A percentile compares a stretch with the other conserved stretches of the same genome.
These are phyloP conservation scores for Platyura marginata DNA, from an alignment of 1,140 invertebrate species.

Conservation along the genomic window DNA sequence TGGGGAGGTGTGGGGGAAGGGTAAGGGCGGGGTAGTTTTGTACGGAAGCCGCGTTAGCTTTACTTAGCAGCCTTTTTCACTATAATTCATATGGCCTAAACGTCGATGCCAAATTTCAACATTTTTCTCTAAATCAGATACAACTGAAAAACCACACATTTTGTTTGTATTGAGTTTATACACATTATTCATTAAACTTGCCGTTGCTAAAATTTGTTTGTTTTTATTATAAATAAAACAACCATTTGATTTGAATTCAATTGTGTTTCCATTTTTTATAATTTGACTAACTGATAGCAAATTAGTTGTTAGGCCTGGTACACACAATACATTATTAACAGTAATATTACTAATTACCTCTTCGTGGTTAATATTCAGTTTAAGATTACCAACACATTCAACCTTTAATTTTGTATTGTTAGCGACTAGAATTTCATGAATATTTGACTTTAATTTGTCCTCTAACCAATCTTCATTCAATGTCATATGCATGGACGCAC, in stretches of 20 bases:
- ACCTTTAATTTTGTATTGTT: background rate
- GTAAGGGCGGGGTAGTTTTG: too few relatives aligned
- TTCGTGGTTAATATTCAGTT: background rate
- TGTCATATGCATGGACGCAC: conserved; percentile 3
- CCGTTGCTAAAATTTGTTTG: background rate
- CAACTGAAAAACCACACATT: background rate
- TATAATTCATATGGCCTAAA: background rate
- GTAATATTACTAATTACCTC: too few relatives aligned
- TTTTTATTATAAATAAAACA: background rate
- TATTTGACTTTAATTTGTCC: background rate
- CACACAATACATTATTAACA: conserved; percentile 3
- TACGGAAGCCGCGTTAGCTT: too few relatives aligned
- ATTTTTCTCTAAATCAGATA: background rate
- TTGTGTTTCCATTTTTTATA: conserved; percentile 6
- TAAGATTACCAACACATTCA: background rate
- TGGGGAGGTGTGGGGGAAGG: too few relatives aligned
- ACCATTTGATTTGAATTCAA: background rate
- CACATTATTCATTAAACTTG: background rate
- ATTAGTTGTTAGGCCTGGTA: conserved; percentile 7
- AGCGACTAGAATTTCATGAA: background rate
- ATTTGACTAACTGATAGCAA: conserved; percentile 8
- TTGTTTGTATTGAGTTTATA: background rate
- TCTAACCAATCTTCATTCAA: background rate
- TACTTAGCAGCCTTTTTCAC: too few relatives aligned
- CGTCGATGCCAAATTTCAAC: background rate